A percentile compares a stretch with the other conserved stretches of the same genome.
phyloP scores from a whole-genome alignment of 2,113 vertebrate species.

The Girardinichthys multiradiatus region DNA sequence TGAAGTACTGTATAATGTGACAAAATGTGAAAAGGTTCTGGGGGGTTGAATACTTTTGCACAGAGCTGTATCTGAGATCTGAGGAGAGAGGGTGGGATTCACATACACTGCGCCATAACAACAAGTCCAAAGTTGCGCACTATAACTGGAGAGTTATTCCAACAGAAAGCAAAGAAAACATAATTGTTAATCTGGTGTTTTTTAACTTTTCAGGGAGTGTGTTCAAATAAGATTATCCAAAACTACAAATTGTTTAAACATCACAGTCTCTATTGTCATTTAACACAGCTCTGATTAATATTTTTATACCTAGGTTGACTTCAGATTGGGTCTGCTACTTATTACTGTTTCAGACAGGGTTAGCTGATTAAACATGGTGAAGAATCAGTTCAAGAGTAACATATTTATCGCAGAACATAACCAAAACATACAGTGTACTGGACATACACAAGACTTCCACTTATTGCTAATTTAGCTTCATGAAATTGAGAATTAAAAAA shows the following conservation, averaged over 20 bases:
- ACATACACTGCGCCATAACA: constrained; percentile 53
- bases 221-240: constrained; percentile 15
- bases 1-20: neutral
- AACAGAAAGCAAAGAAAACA: constrained; percentile 20
- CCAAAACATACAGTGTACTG: neutral
- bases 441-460: neutral
- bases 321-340: neutral
- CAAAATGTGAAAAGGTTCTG: neutral
- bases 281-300: neutral
- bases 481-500: neutral
- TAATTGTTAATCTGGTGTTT: constrained; percentile 28
- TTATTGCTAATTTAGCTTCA: neutral
- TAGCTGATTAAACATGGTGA: neutral
- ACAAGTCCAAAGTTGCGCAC: constrained; percentile 75
- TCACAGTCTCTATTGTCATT: neutral
- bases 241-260: neutral
- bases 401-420: neutral
- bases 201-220: constrained; percentile 42
- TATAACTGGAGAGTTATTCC: constrained; percentile 50
- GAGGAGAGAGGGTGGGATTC: too few relatives aligned
- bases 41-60: neutral
- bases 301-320: neutral
- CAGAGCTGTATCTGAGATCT: neutral
- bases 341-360: neutral
- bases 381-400: neutral